These are phyloP conservation scores for Rhodinocichla rosea DNA, from an alignment of 2,113 vertebrate genomes.

Conservation along the genomic window DNA sequence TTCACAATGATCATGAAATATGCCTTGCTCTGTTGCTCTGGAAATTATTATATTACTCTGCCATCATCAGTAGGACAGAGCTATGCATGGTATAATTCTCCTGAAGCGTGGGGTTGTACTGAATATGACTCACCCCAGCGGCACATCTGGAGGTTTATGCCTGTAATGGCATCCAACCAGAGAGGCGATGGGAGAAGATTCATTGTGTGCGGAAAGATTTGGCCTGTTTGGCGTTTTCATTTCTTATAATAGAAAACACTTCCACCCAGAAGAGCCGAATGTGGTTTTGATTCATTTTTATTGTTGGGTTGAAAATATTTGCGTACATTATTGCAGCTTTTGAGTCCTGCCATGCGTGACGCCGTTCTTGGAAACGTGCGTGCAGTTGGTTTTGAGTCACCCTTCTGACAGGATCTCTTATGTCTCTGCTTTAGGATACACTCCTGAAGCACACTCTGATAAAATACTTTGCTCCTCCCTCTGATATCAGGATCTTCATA, in stretches of 20 bases:
- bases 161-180: constrained; percentile 39
- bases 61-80: not conserved
- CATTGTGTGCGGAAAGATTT: constrained; percentile 33
- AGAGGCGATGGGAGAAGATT: not conserved
- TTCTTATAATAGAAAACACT: constrained; percentile 42
- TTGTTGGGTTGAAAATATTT: constrained; percentile 36
- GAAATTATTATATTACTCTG: constrained; percentile 31
- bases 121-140: not conserved
- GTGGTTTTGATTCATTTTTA: constrained; percentile 56
- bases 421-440: not conserved
- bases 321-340: not conserved
- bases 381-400: not conserved
- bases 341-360: not conserved
- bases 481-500: not conserved
- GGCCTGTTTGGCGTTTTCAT: constrained; percentile 14
- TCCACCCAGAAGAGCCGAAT: constrained; percentile 13
- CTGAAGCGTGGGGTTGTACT: not conserved
- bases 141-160: constrained; percentile 27
- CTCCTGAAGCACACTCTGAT: not conserved
- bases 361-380: fast-evolving
- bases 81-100: not conserved
- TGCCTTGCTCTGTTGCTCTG: not conserved
- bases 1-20: constrained; percentile 22
- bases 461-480: not conserved
- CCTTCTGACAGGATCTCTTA: not conserved